These are phyloP conservation scores for Pyrochroa serraticornis DNA, from an alignment of 2,888 invertebrate genomes.

Conservation along the genomic window DNA sequence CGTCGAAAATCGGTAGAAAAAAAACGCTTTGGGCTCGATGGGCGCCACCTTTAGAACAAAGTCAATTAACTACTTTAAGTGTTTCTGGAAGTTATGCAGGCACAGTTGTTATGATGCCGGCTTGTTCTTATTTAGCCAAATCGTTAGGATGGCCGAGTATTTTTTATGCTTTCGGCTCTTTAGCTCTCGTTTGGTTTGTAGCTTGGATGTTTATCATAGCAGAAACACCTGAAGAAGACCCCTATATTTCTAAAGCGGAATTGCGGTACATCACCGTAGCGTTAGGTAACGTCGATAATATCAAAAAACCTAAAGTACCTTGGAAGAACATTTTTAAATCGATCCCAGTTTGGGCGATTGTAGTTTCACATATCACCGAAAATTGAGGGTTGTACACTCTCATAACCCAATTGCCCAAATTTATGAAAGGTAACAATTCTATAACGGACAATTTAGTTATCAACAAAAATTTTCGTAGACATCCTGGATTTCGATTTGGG, in stretches of 20 bases:
- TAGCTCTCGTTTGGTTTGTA: constrained; percentile 75
- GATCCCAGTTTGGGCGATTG: constrained; percentile 82
- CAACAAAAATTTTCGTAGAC: constrained; percentile 61
- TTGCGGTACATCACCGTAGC: constrained; percentile 73
- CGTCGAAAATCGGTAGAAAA: constrained; percentile 85
- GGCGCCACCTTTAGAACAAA: constrained; percentile 81
- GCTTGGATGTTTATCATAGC: constrained; percentile 74
- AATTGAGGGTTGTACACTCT: constrained; percentile 92
- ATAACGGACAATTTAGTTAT: constrained; percentile 2
- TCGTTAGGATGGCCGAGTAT: constrained; percentile 81
- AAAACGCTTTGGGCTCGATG: constrained; percentile 82
- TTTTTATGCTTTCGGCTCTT: constrained; percentile 72
- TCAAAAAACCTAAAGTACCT: constrained; percentile 67
- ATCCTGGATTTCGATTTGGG: constrained; percentile 74
- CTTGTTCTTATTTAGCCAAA: constrained; percentile 75
- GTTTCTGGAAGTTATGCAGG: constrained; percentile 88
- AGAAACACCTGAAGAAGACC: constrained; percentile 77
- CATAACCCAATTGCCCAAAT: constrained; percentile 81
- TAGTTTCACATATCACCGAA: constrained; percentile 83
- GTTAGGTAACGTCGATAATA: constrained; percentile 61
- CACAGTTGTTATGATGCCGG: constrained; percentile 82
- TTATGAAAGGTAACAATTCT: constrained; percentile 71
- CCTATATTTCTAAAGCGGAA: constrained; percentile 73
- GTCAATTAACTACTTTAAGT: constrained; percentile 79
- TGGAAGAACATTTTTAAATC: constrained; percentile 80